phyloP scores from a whole-genome alignment of 2,888 invertebrate genomes.

The Hemithea aestivaria region DNA sequence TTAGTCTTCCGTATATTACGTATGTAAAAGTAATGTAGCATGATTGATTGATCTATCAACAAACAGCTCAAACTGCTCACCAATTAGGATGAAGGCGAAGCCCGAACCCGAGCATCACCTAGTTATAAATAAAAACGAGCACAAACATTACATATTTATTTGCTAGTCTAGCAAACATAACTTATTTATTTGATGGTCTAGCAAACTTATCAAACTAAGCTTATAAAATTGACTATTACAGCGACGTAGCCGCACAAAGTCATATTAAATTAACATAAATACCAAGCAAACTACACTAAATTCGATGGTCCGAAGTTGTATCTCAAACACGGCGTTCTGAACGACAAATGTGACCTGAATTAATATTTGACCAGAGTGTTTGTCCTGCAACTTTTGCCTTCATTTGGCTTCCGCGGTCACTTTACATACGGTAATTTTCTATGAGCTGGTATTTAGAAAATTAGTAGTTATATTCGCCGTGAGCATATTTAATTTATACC shows the following conservation, averaged over 20 bases:
- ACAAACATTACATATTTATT: too few species aligned
- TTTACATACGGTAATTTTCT: conserved; percentile 54
- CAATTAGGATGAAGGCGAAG: too few species aligned
- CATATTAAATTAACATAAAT: conserved; percentile 70
- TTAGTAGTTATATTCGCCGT: conserved; percentile 47
- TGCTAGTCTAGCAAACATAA: too few species aligned
- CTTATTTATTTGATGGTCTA: too few species aligned
- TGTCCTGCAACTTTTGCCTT: conserved; percentile 55
- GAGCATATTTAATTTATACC: conserved; percentile 45
- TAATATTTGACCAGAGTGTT: conserved; percentile 68
- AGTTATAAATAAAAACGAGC: too few species aligned
- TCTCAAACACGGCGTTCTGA: conserved; percentile 67
- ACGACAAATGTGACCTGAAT: conserved; percentile 72
- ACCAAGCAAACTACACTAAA: conserved; percentile 67
- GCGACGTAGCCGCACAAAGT: conserved; percentile 37
- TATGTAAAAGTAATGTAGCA: too few species aligned
- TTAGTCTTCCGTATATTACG: too few species aligned
- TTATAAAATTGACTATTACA: too few species aligned
- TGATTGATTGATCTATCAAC: too few species aligned
- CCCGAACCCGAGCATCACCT: too few species aligned
- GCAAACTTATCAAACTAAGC: too few species aligned
- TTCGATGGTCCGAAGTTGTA: conserved; percentile 71
- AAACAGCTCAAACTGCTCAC: too few species aligned
- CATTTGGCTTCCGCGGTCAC: conserved; percentile 51
- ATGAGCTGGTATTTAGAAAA: conserved; percentile 55